Evolutionary conservation across 2,888 invertebrate genomes (phyloP).

Genomic region (Ligdia adustata): DNA sequence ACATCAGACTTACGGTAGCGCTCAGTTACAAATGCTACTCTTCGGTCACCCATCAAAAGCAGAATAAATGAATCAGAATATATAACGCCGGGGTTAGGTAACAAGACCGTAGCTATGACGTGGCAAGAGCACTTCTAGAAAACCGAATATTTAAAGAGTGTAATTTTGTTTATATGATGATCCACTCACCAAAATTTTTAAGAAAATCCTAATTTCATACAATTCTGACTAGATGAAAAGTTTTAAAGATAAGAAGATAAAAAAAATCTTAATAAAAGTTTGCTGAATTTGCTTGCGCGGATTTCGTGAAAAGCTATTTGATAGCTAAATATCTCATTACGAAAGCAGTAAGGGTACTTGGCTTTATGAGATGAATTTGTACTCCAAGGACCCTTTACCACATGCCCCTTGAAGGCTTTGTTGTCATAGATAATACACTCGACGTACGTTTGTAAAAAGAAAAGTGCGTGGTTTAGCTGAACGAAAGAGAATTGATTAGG

Average conservation of each 20-base stretch:
- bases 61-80: no score
- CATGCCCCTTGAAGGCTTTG: not conserved
- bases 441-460: no score
- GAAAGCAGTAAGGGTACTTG: conserved; percentile 11
- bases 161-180: not conserved
- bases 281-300: not conserved
- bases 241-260: conserved; percentile 16
- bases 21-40: no score
- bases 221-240: conserved; percentile 23
- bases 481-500: no score
- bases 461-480: no score
- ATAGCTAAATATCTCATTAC: conserved; percentile 1
- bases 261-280: conserved; percentile 15
- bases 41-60: no score
- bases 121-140: no score
- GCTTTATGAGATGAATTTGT: not conserved
- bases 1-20: no score
- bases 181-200: conserved; percentile 9
- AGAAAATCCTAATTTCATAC: conserved; percentile 7
- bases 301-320: conserved; percentile 17
- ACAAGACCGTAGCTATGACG: no score
- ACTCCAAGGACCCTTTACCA: not conserved
- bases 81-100: no score
- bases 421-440: conserved; percentile 1
- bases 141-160: conserved; percentile 3